Percentiles rank a stretch among this genome's conserved stretches.
These are phyloP conservation scores for Gorsachius magnificus DNA, from an alignment of 2,797 vertebrate genomes.

Conservation along the genomic window DNA sequence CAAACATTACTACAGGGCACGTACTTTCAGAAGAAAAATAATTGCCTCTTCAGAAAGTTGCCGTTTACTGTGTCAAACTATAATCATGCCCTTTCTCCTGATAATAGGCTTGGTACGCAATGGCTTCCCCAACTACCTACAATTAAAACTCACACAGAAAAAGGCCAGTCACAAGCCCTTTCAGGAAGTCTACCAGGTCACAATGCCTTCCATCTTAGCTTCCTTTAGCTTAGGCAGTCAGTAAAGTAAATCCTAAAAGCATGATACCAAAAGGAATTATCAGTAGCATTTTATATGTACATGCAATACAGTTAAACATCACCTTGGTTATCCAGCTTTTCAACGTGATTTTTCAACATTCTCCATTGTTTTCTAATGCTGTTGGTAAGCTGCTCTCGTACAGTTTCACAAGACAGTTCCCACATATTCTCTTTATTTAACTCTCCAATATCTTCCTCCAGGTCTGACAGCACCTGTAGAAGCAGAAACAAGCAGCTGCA, in stretches of 20 bases:
- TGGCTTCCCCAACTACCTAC: not conserved
- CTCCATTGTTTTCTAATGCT: slow-evolving; percentile 98
- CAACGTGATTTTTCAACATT: slow-evolving; percentile 91
- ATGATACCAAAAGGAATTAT: not conserved
- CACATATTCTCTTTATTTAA: slow-evolving; percentile 84
- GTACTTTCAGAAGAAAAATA: not conserved
- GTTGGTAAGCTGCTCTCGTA: slow-evolving; percentile 92
- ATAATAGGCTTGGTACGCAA: not conserved
- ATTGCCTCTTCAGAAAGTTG: not conserved
- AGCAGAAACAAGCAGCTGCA: not conserved
- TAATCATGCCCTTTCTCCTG: not conserved
- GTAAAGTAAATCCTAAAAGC: not conserved
- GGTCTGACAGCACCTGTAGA: slow-evolving; percentile 83
- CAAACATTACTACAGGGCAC: not conserved
- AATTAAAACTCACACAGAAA: not conserved
- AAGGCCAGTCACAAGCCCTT: not conserved
- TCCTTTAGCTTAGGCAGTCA: not conserved
- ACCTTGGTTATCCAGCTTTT: slow-evolving; percentile 95
- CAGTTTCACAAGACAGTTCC: slow-evolving; percentile 92
- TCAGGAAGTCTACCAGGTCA: not conserved
- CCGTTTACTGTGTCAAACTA: not conserved
- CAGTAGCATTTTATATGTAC: not conserved
- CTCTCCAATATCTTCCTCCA: slow-evolving; percentile 85
- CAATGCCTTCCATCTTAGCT: not conserved
- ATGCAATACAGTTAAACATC: not conserved